Evolutionary conservation across 2,888 invertebrate genomes (phyloP).

Genomic region (Heliconius erato): DNA sequence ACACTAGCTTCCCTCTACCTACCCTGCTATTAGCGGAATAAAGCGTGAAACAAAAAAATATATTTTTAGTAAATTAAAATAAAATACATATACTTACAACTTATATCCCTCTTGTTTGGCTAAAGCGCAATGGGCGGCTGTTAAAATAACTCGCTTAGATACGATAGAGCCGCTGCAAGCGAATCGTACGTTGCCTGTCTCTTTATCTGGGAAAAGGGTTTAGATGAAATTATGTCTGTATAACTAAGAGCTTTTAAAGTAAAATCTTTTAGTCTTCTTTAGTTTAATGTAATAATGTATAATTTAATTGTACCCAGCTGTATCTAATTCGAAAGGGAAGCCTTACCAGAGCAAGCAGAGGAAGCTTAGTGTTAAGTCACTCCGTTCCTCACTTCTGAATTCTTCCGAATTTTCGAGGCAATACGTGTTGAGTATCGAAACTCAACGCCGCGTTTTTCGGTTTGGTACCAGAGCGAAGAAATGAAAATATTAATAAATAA

Average conservation of each 20-base stretch:
- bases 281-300: background rate
- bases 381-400: too few species aligned
- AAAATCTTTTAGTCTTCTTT: background rate
- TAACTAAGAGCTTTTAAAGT: background rate
- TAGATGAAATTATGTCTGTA: background rate
- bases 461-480: too few species aligned
- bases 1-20: too few species aligned
- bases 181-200: slow-evolving; percentile 89
- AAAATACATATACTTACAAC: slow-evolving; percentile 85
- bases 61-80: background rate
- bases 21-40: too few species aligned
- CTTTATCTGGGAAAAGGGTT: slow-evolving; percentile 83
- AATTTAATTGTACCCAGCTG: background rate
- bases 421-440: too few species aligned
- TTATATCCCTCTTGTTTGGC: slow-evolving; percentile 91
- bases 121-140: slow-evolving; percentile 92
- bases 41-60: too few species aligned
- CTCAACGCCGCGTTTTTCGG: too few species aligned
- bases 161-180: slow-evolving; percentile 92
- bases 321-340: background rate
- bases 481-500: too few species aligned
- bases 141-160: slow-evolving; percentile 87
- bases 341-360: background rate
- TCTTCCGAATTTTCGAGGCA: too few species aligned
- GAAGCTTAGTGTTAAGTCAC: too few species aligned